A percentile compares a stretch with the other conserved stretches of the same genome.
Evolutionary conservation across 1,140 invertebrate species (phyloP).

Genomic region (Drosophila dunni): DNA sequence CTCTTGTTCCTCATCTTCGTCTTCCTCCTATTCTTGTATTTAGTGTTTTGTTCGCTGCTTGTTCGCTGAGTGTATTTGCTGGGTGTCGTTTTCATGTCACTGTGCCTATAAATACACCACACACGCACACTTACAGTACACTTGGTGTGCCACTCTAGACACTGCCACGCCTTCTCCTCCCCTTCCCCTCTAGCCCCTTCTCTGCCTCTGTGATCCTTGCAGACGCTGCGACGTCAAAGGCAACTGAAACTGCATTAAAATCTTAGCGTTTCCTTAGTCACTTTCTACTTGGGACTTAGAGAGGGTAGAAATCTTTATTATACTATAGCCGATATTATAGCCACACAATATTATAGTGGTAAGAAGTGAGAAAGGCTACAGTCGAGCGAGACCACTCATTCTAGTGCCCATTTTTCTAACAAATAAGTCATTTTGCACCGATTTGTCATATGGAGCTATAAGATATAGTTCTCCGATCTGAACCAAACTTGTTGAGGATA

Average conservation of each 20-base stretch:
- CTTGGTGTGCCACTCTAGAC: constrained; percentile 39
- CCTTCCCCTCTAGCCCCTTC: background rate
- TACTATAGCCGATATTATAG: too few species aligned
- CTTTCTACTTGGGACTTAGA: background rate
- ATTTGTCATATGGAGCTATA: too few species aligned
- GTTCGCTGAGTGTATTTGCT: constrained; percentile 33
- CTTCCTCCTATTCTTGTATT: background rate
- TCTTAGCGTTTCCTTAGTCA: constrained; percentile 18
- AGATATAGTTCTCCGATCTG: too few species aligned
- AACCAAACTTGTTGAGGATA: too few species aligned
- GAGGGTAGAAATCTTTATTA: too few species aligned
- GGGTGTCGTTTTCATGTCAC: constrained; percentile 59
- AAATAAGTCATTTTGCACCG: too few species aligned
- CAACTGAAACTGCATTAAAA: constrained; percentile 36
- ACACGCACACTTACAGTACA: constrained; percentile 7
- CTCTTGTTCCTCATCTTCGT: background rate
- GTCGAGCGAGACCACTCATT: too few species aligned
- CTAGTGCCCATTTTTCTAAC: too few species aligned
- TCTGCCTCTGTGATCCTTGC: constrained; percentile 60
- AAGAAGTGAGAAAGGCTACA: too few species aligned
- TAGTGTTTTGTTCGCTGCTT: constrained; percentile 32
- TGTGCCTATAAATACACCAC: constrained; percentile 52
- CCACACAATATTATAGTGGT: too few species aligned
- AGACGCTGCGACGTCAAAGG: constrained; percentile 59
- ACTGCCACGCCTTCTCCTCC: constrained; percentile 11